A percentile compares a stretch with the other conserved stretches of the same genome.
These are phyloP conservation scores for Omphaloscelis lunosa DNA, from an alignment of 2,888 invertebrate species.

Conservation along the genomic window DNA sequence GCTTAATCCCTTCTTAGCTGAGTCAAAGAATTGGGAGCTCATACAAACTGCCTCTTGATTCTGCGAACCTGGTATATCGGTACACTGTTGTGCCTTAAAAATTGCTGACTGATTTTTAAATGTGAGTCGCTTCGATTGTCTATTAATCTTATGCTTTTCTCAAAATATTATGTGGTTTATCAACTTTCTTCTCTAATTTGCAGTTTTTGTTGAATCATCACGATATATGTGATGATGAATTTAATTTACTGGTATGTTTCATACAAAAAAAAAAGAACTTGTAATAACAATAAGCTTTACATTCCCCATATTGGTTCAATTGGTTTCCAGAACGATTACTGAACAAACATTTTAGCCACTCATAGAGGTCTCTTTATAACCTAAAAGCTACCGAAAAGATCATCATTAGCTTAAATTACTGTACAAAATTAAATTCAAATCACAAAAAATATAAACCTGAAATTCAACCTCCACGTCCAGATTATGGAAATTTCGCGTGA, in stretches of 20 bases:
- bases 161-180: neutral
- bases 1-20: slow-evolving; percentile 85
- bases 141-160: neutral
- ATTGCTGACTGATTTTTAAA: slow-evolving; percentile 38
- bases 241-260: no score
- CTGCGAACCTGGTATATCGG: slow-evolving; percentile 68
- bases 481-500: slow-evolving; percentile 57
- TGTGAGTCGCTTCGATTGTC: neutral
- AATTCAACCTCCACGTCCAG: slow-evolving; percentile 39
- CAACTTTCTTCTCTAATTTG: no score
- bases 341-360: neutral
- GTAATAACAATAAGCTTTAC: neutral
- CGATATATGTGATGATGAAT: no score
- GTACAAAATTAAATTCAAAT: slow-evolving; percentile 43
- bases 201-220: no score
- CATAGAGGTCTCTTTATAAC: neutral
- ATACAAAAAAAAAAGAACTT: no score
- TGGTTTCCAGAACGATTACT: neutral
- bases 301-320: neutral
- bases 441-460: slow-evolving; percentile 48
- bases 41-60: slow-evolving; percentile 77
- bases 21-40: slow-evolving; percentile 80
- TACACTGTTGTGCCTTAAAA: slow-evolving; percentile 53
- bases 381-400: slow-evolving; percentile 5
- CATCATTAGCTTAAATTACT: slow-evolving; percentile 38